phyloP scores from a whole-genome alignment of 2,888 invertebrate species.

The Frankliniella fusca region DNA sequence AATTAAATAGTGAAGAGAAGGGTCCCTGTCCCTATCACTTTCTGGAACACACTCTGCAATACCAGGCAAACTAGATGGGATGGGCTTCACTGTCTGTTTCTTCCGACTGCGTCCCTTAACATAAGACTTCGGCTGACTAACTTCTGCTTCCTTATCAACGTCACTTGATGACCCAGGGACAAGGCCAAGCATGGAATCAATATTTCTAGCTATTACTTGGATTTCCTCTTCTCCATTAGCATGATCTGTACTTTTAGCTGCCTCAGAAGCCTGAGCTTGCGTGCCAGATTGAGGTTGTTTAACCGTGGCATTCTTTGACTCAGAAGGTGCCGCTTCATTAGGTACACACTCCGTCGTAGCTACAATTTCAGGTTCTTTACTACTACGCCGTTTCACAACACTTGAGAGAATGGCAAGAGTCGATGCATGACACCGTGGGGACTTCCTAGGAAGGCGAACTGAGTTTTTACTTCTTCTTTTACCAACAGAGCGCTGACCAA shows the following conservation, averaged over 20 bases:
- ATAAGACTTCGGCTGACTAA: background rate
- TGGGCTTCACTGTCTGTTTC: background rate
- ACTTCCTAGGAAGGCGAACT: conserved; percentile 68
- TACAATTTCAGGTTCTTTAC: background rate
- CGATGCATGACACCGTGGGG: conserved; percentile 82
- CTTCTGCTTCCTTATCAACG: background rate
- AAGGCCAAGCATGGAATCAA: conserved; percentile 32
- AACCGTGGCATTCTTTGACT: background rate
- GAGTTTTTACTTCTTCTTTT: conserved; percentile 38
- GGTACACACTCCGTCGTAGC: background rate
- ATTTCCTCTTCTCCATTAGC: conserved; percentile 24
- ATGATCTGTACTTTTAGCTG: background rate
- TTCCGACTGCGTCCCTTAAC: background rate
- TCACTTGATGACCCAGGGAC: background rate
- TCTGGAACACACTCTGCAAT: background rate
- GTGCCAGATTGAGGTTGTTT: background rate
- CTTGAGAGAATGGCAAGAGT: conserved; percentile 70
- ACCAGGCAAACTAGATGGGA: background rate
- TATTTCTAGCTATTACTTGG: conserved; percentile 32
- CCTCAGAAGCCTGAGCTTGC: background rate
- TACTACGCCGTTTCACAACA: conserved; percentile 31
- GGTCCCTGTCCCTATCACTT: conserved; percentile 27
- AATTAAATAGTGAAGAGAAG: conserved; percentile 28
- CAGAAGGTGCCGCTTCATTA: background rate
- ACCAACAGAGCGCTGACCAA: conserved; percentile 54